Conservation (phyloP, 2,888 invertebrate genomes). For the Lasioglossum pauxillum region DNA sequence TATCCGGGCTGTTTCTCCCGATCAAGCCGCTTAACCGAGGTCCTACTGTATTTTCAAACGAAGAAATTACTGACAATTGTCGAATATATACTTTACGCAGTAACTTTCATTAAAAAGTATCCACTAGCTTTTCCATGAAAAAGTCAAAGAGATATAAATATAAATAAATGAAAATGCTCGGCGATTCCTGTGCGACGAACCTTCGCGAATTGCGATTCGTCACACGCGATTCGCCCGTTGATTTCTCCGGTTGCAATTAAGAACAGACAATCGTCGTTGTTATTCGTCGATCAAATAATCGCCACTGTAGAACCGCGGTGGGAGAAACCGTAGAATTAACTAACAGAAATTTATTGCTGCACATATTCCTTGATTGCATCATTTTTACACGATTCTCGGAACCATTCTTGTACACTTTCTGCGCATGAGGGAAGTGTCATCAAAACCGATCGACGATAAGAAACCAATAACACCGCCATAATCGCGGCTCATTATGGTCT, state of each 20-base stretch:
- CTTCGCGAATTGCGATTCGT: neutral
- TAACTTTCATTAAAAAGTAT: neutral
- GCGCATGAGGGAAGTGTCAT: slow-evolving; percentile 25
- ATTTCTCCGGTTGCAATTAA: slow-evolving; percentile 18
- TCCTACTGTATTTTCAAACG: too few species aligned
- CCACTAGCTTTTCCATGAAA: neutral
- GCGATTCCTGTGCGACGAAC: neutral
- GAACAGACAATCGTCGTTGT: slow-evolving; percentile 7
- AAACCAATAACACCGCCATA: slow-evolving; percentile 30
- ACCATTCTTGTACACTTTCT: slow-evolving; percentile 37
- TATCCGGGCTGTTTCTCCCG: too few species aligned
- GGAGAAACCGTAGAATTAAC: slow-evolving; percentile 25
- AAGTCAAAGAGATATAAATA: neutral
- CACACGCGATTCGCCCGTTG: slow-evolving; percentile 12
- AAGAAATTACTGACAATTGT: too few species aligned
- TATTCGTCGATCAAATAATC: slow-evolving; percentile 28
- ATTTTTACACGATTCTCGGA: slow-evolving; percentile 42
- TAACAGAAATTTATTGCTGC: slow-evolving; percentile 28
- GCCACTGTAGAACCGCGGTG: neutral
- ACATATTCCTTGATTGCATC: slow-evolving; percentile 32
- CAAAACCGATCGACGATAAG: slow-evolving; percentile 41
- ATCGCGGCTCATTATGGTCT: neutral
- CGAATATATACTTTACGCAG: neutral
- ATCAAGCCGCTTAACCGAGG: too few species aligned
- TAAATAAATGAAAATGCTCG: too few species aligned